These are phyloP conservation scores for Parazoanthus darwini DNA, from an alignment of 92 coral and sea anemone species.

Conservation along the genomic window DNA sequence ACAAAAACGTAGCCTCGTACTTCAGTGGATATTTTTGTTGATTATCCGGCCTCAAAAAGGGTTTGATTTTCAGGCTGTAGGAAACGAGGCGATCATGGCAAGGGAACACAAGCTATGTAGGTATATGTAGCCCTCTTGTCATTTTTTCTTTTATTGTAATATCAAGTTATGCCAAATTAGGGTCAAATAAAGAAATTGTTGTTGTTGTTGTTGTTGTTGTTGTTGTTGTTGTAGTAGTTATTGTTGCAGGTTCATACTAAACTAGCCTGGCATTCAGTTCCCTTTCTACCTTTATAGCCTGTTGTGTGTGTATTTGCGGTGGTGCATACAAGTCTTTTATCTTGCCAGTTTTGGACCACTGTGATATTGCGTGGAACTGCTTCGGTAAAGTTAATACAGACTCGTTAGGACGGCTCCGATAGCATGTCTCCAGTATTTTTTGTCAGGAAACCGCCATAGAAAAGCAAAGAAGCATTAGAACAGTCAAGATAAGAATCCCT, in stretches of 20 bases:
- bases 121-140: conserved; percentile 2
- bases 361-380: neutral
- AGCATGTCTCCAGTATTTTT: neutral
- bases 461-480: neutral
- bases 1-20: neutral
- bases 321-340: neutral
- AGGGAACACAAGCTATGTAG: conserved; percentile 76
- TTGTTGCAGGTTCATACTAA: conserved; percentile 50
- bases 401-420: neutral
- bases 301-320: neutral
- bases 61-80: conserved; percentile 67
- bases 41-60: neutral
- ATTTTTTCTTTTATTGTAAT: no score
- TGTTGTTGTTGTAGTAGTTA: neutral
- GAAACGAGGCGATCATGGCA: conserved; percentile 75
- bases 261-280: no score
- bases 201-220: no score
- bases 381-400: neutral
- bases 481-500: no score
- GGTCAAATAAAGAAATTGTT: no score
- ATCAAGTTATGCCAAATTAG: no score
- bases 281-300: no score
- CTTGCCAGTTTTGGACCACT: neutral
- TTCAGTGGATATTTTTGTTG: neutral
- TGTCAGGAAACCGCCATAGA: neutral